Base-by-base conservation (phyloP, 1,140 invertebrate species). In the Arion vulgaris region DNA sequence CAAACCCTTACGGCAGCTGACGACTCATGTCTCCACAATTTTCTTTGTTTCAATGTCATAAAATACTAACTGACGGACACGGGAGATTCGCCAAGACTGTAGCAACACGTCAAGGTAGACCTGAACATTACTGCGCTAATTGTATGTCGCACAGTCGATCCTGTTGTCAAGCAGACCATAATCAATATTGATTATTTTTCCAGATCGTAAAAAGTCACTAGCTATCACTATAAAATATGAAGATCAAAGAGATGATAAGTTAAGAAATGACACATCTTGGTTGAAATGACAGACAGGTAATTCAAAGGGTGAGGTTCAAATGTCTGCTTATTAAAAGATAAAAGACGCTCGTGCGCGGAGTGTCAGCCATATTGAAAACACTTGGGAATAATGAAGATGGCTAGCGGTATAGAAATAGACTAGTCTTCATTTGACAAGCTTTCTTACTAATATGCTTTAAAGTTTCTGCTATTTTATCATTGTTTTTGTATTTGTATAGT, bases 141-240 rank as follows among this genome's bases (percentile, higher is more conserved):
- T 57, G 53, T 19, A n/a, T 2, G 4, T 4, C 53, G 19, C 53
- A n/a, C n/a, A n/a, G n/a, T n/a, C n/a, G n/a, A n/a, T n/a, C n/a
- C n/a, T n/a, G n/a, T n/a, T n/a, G n/a, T n/a, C n/a, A n/a, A n/a
- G n/a, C n/a, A n/a, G n/a, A n/a, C n/a, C n/a, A n/a, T 4, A 73
- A 73, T 41, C 38, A 39, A 73, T 73, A 41, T 11, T 73, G 41
- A 41, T 73, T 73, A 41, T 39, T 73, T 68, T 73, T 73, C 39
- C 41, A 73, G 28, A 66, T 32, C 28, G 32, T 32, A 32, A 66
- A 57, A 32, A 66, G 62, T 66, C 62, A 32, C n/a, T 7, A n/a
- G 62, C 62, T 28, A 66, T 28, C 62, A 66, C n/a, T 7, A 17
- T 66, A 34, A 66, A 66, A 66, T 66, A 28, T 17, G 62, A 28